A percentile compares a stretch with the other conserved stretches of the same genome.
Evolutionary conservation across 2,113 vertebrate genomes (phyloP).

Genomic region (Sinocyclocheilus anshuiensis): DNA sequence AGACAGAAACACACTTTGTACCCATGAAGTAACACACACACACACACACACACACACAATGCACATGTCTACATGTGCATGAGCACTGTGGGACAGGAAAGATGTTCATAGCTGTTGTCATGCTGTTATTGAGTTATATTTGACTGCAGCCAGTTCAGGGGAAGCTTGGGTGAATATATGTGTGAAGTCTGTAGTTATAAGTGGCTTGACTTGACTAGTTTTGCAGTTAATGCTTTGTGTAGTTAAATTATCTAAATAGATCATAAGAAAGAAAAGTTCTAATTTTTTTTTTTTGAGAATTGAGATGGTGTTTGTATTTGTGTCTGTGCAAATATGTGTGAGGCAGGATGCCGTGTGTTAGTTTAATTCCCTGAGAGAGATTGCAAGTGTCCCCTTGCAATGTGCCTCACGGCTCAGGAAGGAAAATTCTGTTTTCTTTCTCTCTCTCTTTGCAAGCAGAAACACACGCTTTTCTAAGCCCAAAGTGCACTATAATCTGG

Average conservation of each 20-base stretch:
- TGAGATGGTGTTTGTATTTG: not conserved
- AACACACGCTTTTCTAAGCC: slow-evolving; percentile 53
- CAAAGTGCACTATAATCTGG: slow-evolving; percentile 55
- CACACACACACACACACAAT: slow-evolving; percentile 40
- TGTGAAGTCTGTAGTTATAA: not conserved
- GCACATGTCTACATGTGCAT: slow-evolving; percentile 43
- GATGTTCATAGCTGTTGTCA: slow-evolving; percentile 39
- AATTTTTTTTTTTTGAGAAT: not conserved
- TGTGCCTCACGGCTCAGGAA: slow-evolving; percentile 55
- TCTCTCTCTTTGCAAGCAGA: slow-evolving; percentile 30
- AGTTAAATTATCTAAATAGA: not conserved
- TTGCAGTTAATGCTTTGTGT: not conserved
- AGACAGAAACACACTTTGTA: slow-evolving; percentile 28
- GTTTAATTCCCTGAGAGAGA: slow-evolving; percentile 59
- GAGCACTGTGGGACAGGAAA: not conserved
- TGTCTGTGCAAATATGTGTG: slow-evolving; percentile 29
- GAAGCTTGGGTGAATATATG: slow-evolving; percentile 7
- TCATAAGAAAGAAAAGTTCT: not conserved
- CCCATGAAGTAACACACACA: not conserved
- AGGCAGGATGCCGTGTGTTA: slow-evolving; percentile 62
- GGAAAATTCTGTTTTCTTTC: slow-evolving; percentile 55
- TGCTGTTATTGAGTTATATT: slow-evolving; percentile 42
- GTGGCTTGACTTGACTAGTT: not conserved
- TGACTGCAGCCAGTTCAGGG: not conserved
- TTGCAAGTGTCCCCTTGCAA: slow-evolving; percentile 50